Percentiles rank a stretch among this genome's conserved stretches.
These are phyloP conservation scores for Steromphala cineraria DNA, from an alignment of 2,888 invertebrate species.

Conservation along the genomic window DNA sequence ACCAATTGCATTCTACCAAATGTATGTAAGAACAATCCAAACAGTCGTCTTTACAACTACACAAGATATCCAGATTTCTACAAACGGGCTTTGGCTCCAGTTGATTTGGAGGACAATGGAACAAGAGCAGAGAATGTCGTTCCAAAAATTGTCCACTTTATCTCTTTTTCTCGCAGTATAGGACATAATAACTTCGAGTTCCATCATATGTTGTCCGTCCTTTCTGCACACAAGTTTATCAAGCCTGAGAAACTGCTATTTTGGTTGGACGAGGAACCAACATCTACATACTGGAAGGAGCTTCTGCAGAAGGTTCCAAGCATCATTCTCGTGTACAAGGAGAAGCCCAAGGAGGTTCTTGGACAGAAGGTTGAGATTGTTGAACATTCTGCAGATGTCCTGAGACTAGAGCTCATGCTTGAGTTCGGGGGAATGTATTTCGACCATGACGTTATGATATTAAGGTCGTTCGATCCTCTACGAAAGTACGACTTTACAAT, in stretches of 20 bases:
- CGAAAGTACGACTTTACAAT: slow-evolving; percentile 42
- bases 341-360: neutral
- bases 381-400: slow-evolving; percentile 48
- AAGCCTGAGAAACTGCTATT: slow-evolving; percentile 42
- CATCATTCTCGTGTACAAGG: neutral
- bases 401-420: slow-evolving; percentile 41
- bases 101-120: too few species aligned
- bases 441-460: slow-evolving; percentile 47
- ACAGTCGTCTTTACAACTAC: too few species aligned
- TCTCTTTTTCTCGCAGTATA: slow-evolving; percentile 36
- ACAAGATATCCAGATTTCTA: too few species aligned
- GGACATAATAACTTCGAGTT: slow-evolving; percentile 23
- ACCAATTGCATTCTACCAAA: too few species aligned
- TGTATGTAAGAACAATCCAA: too few species aligned
- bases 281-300: slow-evolving; percentile 39
- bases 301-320: neutral
- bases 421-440: slow-evolving; percentile 51
- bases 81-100: too few species aligned
- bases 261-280: slow-evolving; percentile 38
- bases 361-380: neutral
- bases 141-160: slow-evolving; percentile 50
- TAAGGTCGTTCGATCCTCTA: slow-evolving; percentile 41
- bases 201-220: slow-evolving; percentile 39
- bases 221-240: slow-evolving; percentile 42
- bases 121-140: slow-evolving; percentile 22